These are phyloP conservation scores for Eupithecia centaureata DNA, from an alignment of 2,888 invertebrate species.

Conservation along the genomic window DNA sequence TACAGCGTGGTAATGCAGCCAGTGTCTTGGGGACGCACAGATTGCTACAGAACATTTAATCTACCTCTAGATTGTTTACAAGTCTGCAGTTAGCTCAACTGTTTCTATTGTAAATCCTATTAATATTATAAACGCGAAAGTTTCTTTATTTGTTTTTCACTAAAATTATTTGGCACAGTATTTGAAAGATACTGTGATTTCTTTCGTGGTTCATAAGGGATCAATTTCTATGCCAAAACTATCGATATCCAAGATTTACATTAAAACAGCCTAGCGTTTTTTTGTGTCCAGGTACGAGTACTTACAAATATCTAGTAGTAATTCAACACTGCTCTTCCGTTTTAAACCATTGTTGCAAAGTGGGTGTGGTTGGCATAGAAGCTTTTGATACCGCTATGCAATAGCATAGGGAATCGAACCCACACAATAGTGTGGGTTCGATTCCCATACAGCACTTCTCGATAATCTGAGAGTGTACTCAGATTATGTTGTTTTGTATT, in stretches of 20 bases:
- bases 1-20: not conserved
- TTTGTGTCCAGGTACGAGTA: conserved; percentile 5
- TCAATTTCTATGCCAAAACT: not conserved
- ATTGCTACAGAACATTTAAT: not conserved
- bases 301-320: conserved; percentile 39
- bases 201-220: not conserved
- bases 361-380: conserved; percentile 49
- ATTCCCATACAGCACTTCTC: conserved; percentile 29
- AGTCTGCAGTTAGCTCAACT: not conserved
- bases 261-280: not conserved
- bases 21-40: not conserved
- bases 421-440: conserved; percentile 25
- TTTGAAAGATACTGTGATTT: too few relatives aligned
- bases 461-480: conserved; percentile 17
- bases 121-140: too few relatives aligned
- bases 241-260: not conserved
- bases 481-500: conserved; percentile 6
- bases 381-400: conserved; percentile 25
- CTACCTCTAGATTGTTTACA: not conserved
- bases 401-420: conserved; percentile 34
- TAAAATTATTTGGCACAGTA: too few relatives aligned
- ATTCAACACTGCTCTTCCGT: conserved; percentile 50
- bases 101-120: not conserved
- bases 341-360: conserved; percentile 37
- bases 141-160: too few relatives aligned